These are phyloP conservation scores for Atlantisia rogersi DNA, from an alignment of 2,113 vertebrate species.

Conservation along the genomic window DNA sequence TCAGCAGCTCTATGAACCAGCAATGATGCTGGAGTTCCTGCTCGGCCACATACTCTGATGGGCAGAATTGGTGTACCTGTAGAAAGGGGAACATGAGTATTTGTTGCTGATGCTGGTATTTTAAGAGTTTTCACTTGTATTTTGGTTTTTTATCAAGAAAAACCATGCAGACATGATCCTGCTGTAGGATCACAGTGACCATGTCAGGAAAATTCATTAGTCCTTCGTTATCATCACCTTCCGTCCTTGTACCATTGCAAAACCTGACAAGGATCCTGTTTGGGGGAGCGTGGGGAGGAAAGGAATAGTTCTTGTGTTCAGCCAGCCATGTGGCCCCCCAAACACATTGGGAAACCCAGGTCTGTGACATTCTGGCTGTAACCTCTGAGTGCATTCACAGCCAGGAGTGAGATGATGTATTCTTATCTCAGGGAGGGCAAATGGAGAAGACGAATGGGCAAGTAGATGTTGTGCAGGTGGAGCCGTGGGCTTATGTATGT, in stretches of 20 bases:
- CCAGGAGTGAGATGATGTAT: not conserved
- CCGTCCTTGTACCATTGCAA: not conserved
- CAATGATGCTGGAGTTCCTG: not conserved
- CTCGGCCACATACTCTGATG: not conserved
- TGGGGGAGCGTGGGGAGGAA: not conserved
- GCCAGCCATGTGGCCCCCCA: not conserved
- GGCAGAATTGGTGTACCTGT: not conserved
- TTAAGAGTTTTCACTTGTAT: not conserved
- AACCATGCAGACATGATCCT: not conserved
- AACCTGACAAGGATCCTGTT: not conserved
- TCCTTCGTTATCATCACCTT: not conserved
- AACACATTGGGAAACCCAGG: fast-evolving
- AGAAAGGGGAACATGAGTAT: not conserved
- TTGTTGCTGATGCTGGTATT: not conserved
- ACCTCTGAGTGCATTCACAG: not conserved
- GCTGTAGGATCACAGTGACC: not conserved
- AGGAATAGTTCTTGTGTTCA: not conserved
- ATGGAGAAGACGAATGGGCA: not conserved
- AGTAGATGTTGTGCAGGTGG: not conserved
- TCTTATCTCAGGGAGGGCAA: not conserved
- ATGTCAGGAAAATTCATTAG: not conserved
- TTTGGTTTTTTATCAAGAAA: not conserved
- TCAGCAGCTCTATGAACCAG: not conserved
- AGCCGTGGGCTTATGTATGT: not conserved
- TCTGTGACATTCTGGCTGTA: not conserved